A percentile compares a stretch with the other conserved stretches of the same genome.
phyloP scores from a whole-genome alignment of 2,797 vertebrate genomes.

The Sebastes diaconus region DNA sequence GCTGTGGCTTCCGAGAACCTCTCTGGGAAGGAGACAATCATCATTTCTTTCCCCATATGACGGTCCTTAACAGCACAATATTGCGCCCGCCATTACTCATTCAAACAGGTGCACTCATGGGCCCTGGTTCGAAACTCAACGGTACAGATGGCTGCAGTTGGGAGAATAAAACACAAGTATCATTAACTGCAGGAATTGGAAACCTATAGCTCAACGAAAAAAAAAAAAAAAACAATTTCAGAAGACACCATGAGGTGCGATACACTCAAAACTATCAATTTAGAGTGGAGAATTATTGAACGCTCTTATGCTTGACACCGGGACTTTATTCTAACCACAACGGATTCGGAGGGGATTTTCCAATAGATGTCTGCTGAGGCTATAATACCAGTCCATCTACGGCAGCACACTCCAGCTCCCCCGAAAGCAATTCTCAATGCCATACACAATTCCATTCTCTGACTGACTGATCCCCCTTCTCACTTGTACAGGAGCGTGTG shows the following conservation, averaged over 20 bases:
- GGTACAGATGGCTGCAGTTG: constrained; percentile 50
- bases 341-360: constrained; percentile 70
- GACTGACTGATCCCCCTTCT: constrained; percentile 51
- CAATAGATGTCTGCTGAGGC: constrained; percentile 65
- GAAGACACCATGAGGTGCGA: constrained; percentile 44
- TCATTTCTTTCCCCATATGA: constrained; percentile 57
- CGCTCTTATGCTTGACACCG: constrained; percentile 48
- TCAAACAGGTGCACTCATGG: constrained; percentile 62
- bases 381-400: constrained; percentile 64
- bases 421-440: constrained; percentile 69
- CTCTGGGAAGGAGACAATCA: constrained; percentile 65
- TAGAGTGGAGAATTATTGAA: constrained; percentile 66
- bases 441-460: constrained; percentile 60
- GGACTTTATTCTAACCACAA: constrained; percentile 69
- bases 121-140: constrained; percentile 28
- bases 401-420: constrained; percentile 54
- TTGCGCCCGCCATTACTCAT: constrained; percentile 52
- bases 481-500: constrained; percentile 30
- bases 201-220: constrained; percentile 57
- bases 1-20: constrained; percentile 49
- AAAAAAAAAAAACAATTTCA: constrained; percentile 55
- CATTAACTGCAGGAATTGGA: constrained; percentile 59
- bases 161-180: constrained; percentile 62
- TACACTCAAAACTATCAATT: constrained; percentile 68
- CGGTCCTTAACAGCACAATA: constrained; percentile 46